Evolutionary conservation across 1,140 invertebrate species (phyloP).

Genomic region (Littorina saxatilis): DNA sequence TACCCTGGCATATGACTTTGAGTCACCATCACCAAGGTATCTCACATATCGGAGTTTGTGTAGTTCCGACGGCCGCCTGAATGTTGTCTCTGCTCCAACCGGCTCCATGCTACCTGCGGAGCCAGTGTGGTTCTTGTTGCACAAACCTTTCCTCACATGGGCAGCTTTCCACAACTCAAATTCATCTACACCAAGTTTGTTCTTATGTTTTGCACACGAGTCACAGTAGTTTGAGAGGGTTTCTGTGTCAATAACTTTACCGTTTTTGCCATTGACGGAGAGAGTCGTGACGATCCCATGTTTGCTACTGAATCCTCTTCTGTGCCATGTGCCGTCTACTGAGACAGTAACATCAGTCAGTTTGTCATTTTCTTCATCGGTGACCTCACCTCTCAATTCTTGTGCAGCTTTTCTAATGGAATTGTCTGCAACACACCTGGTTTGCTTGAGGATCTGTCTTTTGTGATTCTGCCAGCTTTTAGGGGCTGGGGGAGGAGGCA

Average conservation of each 20-base stretch:
- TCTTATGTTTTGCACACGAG: neutral
- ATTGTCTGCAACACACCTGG: neutral
- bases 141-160: neutral
- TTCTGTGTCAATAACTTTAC: slow-evolving; percentile 26
- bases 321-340: slow-evolving; percentile 37
- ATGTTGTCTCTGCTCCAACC: slow-evolving; percentile 26
- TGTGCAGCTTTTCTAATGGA: slow-evolving; percentile 2
- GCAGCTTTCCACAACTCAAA: neutral
- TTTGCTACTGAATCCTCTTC: slow-evolving; percentile 27
- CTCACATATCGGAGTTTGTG: slow-evolving; percentile 21
- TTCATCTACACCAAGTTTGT: neutral
- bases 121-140: slow-evolving; percentile 14
- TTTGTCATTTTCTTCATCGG: neutral
- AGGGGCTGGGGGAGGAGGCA: slow-evolving; percentile 3
- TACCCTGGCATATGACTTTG: slow-evolving; percentile 22
- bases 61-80: slow-evolving; percentile 5
- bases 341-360: neutral
- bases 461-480: neutral
- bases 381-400: too few species aligned
- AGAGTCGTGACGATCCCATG: slow-evolving; percentile 26
- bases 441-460: neutral
- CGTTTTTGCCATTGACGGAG: slow-evolving; percentile 9
- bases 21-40: slow-evolving; percentile 40
- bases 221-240: slow-evolving; percentile 12
- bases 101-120: slow-evolving; percentile 33